Conservation (phyloP, 2,113 vertebrate species). For the Cygnus buccinator region DNA sequence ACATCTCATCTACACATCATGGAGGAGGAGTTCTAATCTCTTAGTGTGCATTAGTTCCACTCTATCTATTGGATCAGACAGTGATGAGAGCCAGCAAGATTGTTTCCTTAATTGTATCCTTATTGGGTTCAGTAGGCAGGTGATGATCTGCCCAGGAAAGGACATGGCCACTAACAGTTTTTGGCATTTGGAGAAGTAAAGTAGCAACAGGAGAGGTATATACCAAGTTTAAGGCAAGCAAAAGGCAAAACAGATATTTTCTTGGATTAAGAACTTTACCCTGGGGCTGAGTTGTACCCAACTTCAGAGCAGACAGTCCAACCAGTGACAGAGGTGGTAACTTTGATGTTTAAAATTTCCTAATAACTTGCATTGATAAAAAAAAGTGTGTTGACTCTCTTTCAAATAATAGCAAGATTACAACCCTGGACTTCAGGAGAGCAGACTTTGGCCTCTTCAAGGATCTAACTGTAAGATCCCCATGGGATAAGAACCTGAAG, state of each 20-base stretch:
- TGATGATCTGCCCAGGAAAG: neutral
- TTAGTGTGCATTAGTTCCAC: neutral
- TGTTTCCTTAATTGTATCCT: neutral
- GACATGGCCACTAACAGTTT: neutral
- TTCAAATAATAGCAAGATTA: neutral
- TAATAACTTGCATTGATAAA: neutral
- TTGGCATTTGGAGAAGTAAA: neutral
- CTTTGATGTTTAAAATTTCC: neutral
- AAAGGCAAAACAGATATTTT: neutral
- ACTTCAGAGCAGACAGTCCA: neutral
- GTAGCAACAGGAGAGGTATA: neutral
- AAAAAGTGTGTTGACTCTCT: neutral
- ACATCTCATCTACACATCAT: neutral
- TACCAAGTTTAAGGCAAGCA: neutral
- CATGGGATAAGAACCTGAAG: neutral
- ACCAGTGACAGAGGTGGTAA: neutral
- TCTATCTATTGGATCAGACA: neutral
- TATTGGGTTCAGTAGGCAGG: neutral
- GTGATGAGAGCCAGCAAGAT: neutral
- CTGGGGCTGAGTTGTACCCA: neutral
- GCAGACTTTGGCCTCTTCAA: neutral
- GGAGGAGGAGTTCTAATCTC: neutral
- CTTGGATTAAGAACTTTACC: neutral
- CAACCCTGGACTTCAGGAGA: neutral
- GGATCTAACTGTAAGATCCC: neutral